Percentiles rank a stretch among this genome's conserved stretches.
phyloP scores from a whole-genome alignment of 2,113 vertebrate genomes.

The Ifrita kowaldi region DNA sequence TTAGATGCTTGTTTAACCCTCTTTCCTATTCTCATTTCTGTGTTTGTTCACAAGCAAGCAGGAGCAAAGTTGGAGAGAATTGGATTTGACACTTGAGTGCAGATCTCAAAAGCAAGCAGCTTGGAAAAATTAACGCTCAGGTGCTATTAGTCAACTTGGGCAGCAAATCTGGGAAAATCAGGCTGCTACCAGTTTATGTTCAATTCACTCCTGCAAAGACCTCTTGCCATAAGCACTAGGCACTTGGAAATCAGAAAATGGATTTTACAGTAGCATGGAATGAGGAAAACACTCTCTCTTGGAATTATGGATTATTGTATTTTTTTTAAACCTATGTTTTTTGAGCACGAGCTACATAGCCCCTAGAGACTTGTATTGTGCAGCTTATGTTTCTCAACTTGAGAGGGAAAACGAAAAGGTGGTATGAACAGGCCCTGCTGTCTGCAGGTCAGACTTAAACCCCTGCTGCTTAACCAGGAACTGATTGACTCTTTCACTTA shows the following conservation, averaged over 20 bases:
- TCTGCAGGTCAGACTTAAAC: background rate
- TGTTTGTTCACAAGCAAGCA: background rate
- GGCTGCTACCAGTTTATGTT: background rate
- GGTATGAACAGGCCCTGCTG: background rate
- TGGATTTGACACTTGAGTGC: background rate
- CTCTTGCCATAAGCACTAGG: background rate
- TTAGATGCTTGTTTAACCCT: background rate
- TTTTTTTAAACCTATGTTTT: background rate
- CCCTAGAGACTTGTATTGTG: background rate
- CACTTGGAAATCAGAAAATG: background rate
- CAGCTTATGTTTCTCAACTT: background rate
- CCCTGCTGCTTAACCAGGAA: background rate
- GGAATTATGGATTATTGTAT: background rate
- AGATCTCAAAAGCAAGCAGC: background rate
- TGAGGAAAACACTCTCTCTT: background rate
- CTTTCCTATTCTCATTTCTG: background rate
- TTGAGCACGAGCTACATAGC: background rate
- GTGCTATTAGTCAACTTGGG: background rate
- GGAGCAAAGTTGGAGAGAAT: background rate
- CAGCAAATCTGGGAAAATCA: background rate
- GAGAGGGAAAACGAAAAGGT: rapidly evolving
- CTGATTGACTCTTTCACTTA: background rate
- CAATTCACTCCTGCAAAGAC: background rate
- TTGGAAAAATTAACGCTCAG: background rate
- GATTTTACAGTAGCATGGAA: background rate